A percentile compares a stretch with the other conserved stretches of the same genome.
phyloP scores from a whole-genome alignment of 2,888 invertebrate species.

The Drosophila aldrichi region DNA sequence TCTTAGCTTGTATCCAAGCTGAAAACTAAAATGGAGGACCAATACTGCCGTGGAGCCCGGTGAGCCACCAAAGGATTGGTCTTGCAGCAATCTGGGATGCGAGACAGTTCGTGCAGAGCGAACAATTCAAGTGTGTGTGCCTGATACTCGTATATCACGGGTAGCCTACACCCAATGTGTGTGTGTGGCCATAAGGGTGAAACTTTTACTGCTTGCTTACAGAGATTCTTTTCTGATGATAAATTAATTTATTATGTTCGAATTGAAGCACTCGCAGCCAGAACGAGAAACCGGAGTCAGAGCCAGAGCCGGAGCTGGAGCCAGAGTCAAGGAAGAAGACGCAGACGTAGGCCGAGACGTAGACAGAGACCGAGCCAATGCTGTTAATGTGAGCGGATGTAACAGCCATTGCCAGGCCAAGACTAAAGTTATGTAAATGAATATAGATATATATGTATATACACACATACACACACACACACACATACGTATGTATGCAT shows the following conservation, averaged over 20 bases:
- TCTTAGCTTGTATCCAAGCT: background rate
- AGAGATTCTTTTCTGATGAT: constrained; percentile 82
- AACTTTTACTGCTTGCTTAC: constrained; percentile 75
- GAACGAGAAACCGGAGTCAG: constrained; percentile 31
- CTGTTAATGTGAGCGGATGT: constrained; percentile 64
- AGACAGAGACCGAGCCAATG: constrained; percentile 44
- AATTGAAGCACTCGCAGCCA: constrained; percentile 73
- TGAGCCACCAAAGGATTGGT: constrained; percentile 3
- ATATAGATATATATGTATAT: constrained; percentile 19
- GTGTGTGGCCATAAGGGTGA: constrained; percentile 67
- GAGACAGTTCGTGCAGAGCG: constrained; percentile 38
- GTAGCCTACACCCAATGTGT: constrained; percentile 37
- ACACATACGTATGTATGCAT: background rate
- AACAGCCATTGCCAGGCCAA: constrained; percentile 49
- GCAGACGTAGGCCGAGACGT: background rate
- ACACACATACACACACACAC: constrained; percentile 6
- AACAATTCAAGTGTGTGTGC: constrained; percentile 65
- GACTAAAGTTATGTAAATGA: constrained; percentile 49
- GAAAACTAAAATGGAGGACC: constrained; percentile 33
- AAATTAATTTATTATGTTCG: constrained; percentile 84
- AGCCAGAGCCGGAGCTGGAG: constrained; percentile 1
- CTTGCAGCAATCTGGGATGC: constrained; percentile 3
- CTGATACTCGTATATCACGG: constrained; percentile 48
- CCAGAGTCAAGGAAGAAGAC: background rate
- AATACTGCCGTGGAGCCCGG: constrained; percentile 9